Conservation (phyloP, 2,113 vertebrate species). For the Taxidea taxus region DNA sequence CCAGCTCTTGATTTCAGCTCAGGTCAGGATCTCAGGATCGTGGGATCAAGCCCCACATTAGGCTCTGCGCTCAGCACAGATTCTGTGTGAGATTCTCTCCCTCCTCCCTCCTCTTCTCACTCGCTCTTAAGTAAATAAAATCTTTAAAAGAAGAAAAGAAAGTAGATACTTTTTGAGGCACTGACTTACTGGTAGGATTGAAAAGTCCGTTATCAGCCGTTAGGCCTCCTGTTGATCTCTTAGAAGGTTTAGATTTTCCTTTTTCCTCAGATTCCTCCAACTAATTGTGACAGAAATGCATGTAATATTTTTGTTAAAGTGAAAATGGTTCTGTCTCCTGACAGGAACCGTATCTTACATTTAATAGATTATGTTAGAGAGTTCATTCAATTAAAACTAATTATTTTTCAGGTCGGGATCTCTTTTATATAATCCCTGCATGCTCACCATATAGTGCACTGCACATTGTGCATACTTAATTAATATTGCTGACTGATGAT, state of each 20-base stretch:
- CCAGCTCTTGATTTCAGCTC: not conserved
- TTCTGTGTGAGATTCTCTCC: not conserved
- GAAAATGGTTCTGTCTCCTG: not conserved
- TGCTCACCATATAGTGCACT: not conserved
- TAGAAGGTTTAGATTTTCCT: not conserved
- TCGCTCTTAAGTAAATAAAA: not conserved
- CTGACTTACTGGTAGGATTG: not conserved
- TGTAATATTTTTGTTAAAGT: not conserved
- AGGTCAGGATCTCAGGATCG: not conserved
- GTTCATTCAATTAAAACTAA: not conserved
- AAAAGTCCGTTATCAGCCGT: not conserved
- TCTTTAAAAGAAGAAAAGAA: not conserved
- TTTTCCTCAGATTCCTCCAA: not conserved
- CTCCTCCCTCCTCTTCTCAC: not conserved
- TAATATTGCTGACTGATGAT: not conserved
- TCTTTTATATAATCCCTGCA: not conserved
- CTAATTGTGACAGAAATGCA: conserved; percentile 8
- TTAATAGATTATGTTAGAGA: not conserved
- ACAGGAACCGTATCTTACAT: not conserved
- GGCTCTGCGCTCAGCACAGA: not conserved
- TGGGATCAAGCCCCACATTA: not conserved
- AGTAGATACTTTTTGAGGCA: not conserved
- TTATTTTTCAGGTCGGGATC: not conserved
- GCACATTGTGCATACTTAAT: not conserved
- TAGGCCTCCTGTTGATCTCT: not conserved